These are phyloP conservation scores for Leptodirus hochenwartii DNA, from an alignment of 2,888 invertebrate genomes.

Conservation along the genomic window DNA sequence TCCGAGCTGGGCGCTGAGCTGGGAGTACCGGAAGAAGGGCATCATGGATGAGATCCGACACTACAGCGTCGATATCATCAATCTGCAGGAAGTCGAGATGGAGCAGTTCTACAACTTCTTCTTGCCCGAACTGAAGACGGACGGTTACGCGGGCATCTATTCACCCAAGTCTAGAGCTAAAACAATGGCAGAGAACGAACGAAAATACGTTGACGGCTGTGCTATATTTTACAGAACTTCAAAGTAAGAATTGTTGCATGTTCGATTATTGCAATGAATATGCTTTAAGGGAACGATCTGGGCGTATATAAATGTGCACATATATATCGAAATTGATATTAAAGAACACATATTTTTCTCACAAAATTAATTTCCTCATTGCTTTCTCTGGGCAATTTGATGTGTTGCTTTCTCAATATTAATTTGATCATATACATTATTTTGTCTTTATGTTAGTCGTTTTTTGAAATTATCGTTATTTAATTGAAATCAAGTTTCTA, in stretches of 20 bases:
- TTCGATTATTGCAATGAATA: not conserved
- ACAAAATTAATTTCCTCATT: not conserved
- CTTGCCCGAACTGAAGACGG: slow-evolving; percentile 78
- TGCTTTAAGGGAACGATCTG: not conserved
- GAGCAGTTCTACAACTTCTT: slow-evolving; percentile 97
- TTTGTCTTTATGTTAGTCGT: slow-evolving; percentile 5
- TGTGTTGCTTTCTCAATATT: not conserved
- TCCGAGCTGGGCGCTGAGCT: slow-evolving; percentile 95
- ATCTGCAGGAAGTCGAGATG: slow-evolving; percentile 93
- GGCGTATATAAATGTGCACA: no score
- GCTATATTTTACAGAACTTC: slow-evolving; percentile 92
- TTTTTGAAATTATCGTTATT: no score
- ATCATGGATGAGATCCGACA: slow-evolving; percentile 93
- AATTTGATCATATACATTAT: not conserved
- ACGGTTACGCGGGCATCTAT: slow-evolving; percentile 90
- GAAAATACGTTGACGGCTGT: slow-evolving; percentile 97
- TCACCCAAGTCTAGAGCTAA: slow-evolving; percentile 96
- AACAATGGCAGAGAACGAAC: slow-evolving; percentile 92
- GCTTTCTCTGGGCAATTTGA: not conserved
- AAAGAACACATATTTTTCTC: no score
- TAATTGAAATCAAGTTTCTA: no score
- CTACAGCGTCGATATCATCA: slow-evolving; percentile 94
- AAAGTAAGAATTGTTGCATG: slow-evolving; percentile 43
- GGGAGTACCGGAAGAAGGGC: slow-evolving; percentile 96
- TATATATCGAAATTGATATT: no score